Conservation (phyloP, 2,797 vertebrate genomes). For the Artibeus lituratus region DNA sequence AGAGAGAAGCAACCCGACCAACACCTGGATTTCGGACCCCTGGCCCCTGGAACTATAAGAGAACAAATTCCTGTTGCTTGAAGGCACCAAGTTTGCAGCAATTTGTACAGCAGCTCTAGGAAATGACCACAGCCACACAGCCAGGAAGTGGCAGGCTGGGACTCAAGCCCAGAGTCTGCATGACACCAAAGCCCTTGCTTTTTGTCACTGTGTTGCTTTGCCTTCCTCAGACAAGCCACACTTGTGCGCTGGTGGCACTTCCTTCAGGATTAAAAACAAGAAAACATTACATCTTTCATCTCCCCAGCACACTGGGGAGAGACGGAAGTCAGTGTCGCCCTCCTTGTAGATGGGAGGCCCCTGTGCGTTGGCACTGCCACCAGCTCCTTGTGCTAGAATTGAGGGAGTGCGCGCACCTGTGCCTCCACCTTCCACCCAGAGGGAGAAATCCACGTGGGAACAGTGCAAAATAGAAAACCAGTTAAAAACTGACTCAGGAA, state of each 20-base stretch:
- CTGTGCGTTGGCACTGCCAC: accelerated
- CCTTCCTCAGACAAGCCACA: not conserved
- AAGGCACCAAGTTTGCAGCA: not conserved
- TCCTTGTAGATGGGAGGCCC: not conserved
- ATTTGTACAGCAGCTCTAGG: not conserved
- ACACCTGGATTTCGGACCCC: not conserved
- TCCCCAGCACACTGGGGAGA: not conserved
- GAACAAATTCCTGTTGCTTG: not conserved
- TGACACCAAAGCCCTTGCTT: not conserved
- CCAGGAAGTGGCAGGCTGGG: not conserved
- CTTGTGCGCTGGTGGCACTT: accelerated
- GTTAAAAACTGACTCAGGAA: not conserved
- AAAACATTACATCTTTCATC: not conserved
- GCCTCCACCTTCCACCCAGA: not conserved
- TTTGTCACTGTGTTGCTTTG: not conserved
- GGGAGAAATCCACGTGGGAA: too few relatives aligned
- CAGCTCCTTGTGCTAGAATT: not conserved
- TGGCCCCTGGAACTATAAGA: not conserved
- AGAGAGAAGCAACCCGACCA: not conserved
- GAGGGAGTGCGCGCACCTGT: not conserved
- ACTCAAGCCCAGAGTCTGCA: not conserved
- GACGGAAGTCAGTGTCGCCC: not conserved
- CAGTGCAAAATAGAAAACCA: not conserved
- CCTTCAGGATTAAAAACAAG: not conserved
- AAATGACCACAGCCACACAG: not conserved